Conservation (phyloP, 2,113 vertebrate species). For the Chaetops frenatus region DNA sequence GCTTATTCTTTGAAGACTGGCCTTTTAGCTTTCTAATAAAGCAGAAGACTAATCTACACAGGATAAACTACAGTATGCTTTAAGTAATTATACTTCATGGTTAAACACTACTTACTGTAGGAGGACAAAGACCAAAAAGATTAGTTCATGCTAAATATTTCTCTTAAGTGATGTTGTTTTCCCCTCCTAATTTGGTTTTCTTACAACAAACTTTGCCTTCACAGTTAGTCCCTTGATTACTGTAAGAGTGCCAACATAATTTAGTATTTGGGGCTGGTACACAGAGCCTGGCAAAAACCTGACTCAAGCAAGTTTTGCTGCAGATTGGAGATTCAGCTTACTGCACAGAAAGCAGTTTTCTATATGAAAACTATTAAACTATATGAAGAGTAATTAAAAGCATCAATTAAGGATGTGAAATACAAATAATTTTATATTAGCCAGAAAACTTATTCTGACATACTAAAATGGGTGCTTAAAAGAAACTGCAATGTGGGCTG, state of each 20-base stretch:
- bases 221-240: conserved; percentile 53
- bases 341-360: conserved; percentile 61
- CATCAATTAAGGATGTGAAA: conserved; percentile 54
- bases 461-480: conserved; percentile 17
- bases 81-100: conserved; percentile 22
- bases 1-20: conserved; percentile 36
- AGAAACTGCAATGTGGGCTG: not conserved
- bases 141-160: conserved; percentile 51
- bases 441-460: conserved; percentile 45
- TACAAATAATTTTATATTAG: conserved; percentile 59
- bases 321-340: conserved; percentile 28
- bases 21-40: conserved; percentile 20
- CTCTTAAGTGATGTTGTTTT: conserved; percentile 2
- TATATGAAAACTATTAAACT: conserved; percentile 54
- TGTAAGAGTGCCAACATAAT: conserved; percentile 42
- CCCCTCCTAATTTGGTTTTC: conserved; percentile 40
- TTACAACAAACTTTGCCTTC: conserved; percentile 49
- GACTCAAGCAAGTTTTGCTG: conserved; percentile 58
- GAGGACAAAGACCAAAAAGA: conserved; percentile 19
- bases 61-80: conserved; percentile 14
- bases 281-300: conserved; percentile 44
- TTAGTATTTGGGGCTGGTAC: conserved; percentile 41
- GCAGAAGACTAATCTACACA: not conserved
- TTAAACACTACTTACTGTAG: conserved; percentile 30
- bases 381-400: conserved; percentile 66